Percentiles rank a stretch among this genome's conserved stretches.
These are phyloP conservation scores for Caenorhabditis briggsae DNA, from an alignment of 1,140 invertebrate genomes.

Conservation along the genomic window DNA sequence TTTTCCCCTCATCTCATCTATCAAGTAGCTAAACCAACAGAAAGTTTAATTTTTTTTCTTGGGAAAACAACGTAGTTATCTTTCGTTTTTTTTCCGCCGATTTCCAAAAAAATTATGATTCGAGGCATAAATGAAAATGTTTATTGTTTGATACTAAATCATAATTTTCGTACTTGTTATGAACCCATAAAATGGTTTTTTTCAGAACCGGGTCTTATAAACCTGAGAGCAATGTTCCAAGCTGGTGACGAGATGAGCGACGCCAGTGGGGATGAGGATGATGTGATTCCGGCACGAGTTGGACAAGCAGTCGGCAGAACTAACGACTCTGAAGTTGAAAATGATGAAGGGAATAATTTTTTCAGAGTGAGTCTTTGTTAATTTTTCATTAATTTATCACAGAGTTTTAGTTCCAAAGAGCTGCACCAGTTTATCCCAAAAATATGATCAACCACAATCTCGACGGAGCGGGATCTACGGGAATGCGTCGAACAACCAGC, in stretches of 20 bases:
- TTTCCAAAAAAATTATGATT: too few species aligned
- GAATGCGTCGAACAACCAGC: constrained; percentile 29
- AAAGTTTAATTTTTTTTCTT: constrained; percentile 11
- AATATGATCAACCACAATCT: constrained; percentile 46
- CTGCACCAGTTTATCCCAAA: constrained; percentile 17
- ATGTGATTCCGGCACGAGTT: constrained; percentile 17
- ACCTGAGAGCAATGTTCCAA: constrained; percentile 44
- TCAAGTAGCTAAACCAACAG: constrained; percentile 12
- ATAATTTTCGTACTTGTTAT: background rate
- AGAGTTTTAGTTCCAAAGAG: constrained; percentile 4
- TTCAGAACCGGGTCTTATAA: constrained; percentile 43
- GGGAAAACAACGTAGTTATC: background rate
- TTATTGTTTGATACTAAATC: too few species aligned
- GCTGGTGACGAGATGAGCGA: constrained; percentile 36
- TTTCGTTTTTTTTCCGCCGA: background rate
- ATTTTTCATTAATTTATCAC: background rate
- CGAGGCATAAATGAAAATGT: too few species aligned
- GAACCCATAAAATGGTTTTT: background rate
- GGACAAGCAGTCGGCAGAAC: background rate
- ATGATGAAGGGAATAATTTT: constrained; percentile 32
- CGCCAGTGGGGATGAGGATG: constrained; percentile 36
- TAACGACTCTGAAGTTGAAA: background rate
- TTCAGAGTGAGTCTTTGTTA: background rate
- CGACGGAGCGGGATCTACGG: constrained; percentile 1
- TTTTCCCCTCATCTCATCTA: constrained; percentile 3